Evolutionary conservation across 2,113 vertebrate genomes (phyloP), one percentile per base, ranked within the genome.

Genomic region (Dromiciops gliroides): DNA sequence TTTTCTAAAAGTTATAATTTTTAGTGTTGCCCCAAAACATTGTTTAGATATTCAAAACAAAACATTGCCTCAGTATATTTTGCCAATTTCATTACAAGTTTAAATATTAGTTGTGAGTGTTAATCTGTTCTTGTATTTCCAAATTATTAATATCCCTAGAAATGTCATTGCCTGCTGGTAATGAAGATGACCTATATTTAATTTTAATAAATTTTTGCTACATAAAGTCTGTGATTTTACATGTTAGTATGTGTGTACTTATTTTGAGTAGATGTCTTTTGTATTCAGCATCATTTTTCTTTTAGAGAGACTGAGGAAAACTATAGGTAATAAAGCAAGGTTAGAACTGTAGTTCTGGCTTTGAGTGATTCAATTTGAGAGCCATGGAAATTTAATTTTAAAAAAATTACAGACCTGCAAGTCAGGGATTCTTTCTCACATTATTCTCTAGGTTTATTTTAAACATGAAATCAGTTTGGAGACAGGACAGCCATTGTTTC

Each of bases 21-120:
- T 97, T 95, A 97, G 75, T 92, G 90, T 97, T 98, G 97, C 96
- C 96, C 96, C 91, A 98, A 97, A 97, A 98, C 95, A 97, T 97
- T 97, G n/a, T n/a, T 93, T 97, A 97, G 98, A 96, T 93, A 98
- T 97, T 98, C 97, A 97, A 97, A 98, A 98, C 95, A 98, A 95
- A 98, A 95, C 92, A 95, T 75, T 96, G 97, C 97, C 97, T 90
- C 95, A 89, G 92, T 94, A 60, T n/a, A 47, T 92, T 96, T 93
- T 98, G 96, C 96, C 95, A 92, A 97, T 89, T 96, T 97, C 91
- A 56, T 97, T 95, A 67, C 60, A 92, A 96, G 96, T 98, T 97
- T 97, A 96, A 91, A 89, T 90, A 49, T 92, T 97, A 94, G 95
- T 95, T 94, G 92, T 94, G 93, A 95, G 94, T 94, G 93, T 95